Evolutionary conservation across 1,140 invertebrate species (phyloP), one percentile per base, ranked within the genome.

Genomic region (Antheraea mylitta): DNA sequence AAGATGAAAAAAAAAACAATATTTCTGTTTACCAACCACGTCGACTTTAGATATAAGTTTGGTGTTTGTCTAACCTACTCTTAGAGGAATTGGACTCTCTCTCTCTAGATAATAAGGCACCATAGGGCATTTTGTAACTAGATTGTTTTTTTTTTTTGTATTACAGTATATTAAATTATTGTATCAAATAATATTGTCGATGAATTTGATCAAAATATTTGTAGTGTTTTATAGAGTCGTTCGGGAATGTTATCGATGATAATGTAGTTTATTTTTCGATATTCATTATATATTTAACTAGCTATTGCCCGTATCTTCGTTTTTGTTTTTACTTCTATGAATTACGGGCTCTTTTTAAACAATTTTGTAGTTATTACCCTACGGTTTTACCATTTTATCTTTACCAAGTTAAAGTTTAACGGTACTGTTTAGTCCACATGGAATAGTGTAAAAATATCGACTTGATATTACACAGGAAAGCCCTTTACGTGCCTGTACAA

Each of bases 151-250:
- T 16, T 53, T 53, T 16, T 53, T 0, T 53, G 16, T 16, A 53
- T 53, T 16, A 16, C 45, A 16, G 38, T 53, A 53, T 53, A 53
- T 6, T 53, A 53, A 16, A 53, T 48, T 67, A 63, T 36, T 37
- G 53, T 59, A 70, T 37, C n/a, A 58, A 63, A 53, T 68, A 65
- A 68, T 65, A 72, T 64, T 22, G 69, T 68, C 45, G 59, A 69
- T 61, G 48, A 66, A 72, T 68, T 74, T 75, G 74, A 76, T 80
- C 74, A 63, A 74, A 70, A 67, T 76, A 80, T 73, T 77, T 72
- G 73, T 79, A 79, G 77, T 76, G 53, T 81, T 81, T 81, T 79
- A 77, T 79, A 79, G 76, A 59, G 67, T 77, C 65, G 73, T 37
- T 22, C 72, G 64, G 45, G 45, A 6, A 53, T 53, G 45, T 13